Evolutionary conservation across 2,888 invertebrate genomes (phyloP).

Genomic region (Spialia ferax): DNA sequence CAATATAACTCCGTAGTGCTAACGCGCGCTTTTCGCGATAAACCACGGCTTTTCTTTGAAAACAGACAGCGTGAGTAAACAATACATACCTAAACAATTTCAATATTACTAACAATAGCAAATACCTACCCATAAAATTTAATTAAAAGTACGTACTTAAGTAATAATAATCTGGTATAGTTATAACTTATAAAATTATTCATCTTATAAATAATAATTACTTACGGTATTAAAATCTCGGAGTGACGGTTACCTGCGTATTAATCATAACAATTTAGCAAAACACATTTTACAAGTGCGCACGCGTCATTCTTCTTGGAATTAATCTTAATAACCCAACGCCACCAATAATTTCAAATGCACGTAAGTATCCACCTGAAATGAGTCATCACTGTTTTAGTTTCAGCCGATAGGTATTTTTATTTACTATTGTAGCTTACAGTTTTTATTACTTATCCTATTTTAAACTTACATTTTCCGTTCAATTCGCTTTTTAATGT

Average conservation of each 20-base stretch:
- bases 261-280: no score
- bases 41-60: neutral
- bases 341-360: constrained; percentile 30
- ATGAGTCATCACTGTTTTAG: constrained; percentile 30
- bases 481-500: no score
- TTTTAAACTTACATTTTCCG: no score
- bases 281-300: no score
- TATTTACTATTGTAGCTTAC: neutral
- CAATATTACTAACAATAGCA: neutral
- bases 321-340: constrained; percentile 15
- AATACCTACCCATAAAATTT: neutral
- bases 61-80: neutral
- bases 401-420: constrained; percentile 5
- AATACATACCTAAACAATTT: neutral
- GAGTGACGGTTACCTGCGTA: neutral
- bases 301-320: constrained; percentile 9
- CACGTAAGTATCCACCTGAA: constrained; percentile 30
- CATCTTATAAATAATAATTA: no score
- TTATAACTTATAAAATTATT: no score
- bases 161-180: no score
- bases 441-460: no score
- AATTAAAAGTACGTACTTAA: neutral
- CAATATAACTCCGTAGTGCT: constrained; percentile 36
- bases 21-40: constrained; percentile 55
- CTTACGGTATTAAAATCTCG: neutral